Base-by-base conservation (phyloP, 2,888 invertebrate genomes). In the Habrosyne pyritoides region DNA sequence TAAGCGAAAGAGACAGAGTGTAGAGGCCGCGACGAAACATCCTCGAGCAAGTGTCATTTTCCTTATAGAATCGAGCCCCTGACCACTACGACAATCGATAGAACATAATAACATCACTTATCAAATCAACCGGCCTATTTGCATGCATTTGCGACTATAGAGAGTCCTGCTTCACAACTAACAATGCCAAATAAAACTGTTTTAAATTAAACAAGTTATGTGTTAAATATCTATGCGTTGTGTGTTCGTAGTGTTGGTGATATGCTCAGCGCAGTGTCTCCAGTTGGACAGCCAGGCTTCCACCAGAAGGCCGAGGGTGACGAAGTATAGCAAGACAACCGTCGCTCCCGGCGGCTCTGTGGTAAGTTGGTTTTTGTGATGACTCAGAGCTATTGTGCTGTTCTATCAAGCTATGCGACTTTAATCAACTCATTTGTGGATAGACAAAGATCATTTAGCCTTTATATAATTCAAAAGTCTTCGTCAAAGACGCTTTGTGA, bases 271-370 rank as follows among this genome's bases (percentile, higher is more conserved):
- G 68, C 83, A 89, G 65, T 77, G 91, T 57, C 79, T 94, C 22
- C 94, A 94, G 81, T 77, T 94, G 71, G 93, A 94, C 75, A 93
- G 92, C 63, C 93, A 94, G 75, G 93, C 94, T 47, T 94, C 94
- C 24, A 94, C 94, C 8, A 87, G 94, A 66, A 94, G 94, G 74
- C 95, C 95, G 26, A 91, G 95, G 73, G 92, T 94, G 61, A 94
- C 95, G 49, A 95, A 95, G 82, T 94, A 94, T 70, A 95, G 94
- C 79, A 93, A 94, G 68, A 94, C 91, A 0, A 93, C 92, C 2
- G 62, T 77, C 2, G 81, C 87, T 10, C 93, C 93, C 5, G 91
- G 91, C 0, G 91, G 83, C 1, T 84, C 91, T 2, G 89, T 90
- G 79, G 93, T 93, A 62, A 84, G 84, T 10, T 33, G 12, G 10